Base-by-base conservation (phyloP, 2,888 invertebrate genomes). In the Drosophila pullipes region DNA sequence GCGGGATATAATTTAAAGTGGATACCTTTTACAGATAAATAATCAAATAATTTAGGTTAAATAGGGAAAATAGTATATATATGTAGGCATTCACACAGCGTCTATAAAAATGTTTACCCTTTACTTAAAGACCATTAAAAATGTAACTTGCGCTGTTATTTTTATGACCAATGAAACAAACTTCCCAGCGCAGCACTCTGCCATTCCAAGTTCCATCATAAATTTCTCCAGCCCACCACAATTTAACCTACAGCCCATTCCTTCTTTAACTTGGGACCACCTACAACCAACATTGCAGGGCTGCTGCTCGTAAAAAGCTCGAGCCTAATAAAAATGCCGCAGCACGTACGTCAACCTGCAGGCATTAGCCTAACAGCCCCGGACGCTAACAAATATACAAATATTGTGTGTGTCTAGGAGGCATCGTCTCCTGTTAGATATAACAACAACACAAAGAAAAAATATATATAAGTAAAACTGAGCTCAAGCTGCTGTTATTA, bases 251-350 rank as follows among this genome's bases (percentile, higher is more conserved):
- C 16, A 9, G 57, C 13, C 37, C 54, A 41, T n/a, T 31, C 47
- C 67, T 50, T 65, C 5, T 28, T 16, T 60, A 33, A 44, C 59
- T 61, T 55, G 77, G 39, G 63, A 61, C 65, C 69, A 58, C 61
- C 69, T 54, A 58, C 62, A 67, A 78, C 84, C 64, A 67, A 75
- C 87, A 78, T 74, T 89, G 86, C 76, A 83, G 74, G 76, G 79
- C 82, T 76, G 70, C 59, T 73, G 69, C 80, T 90, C 91, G 79
- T 90, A 89, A 88, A 90, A 86, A 75, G 72, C 47, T 63, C 74
- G 81, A 81, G 86, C 86, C 89, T 89, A 91, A 89, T 89, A 89
- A 89, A 89, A 90, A 90, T 89, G 89, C 89, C 89, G 54, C 89
- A 83, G 90, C 91, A 89, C 91, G 89, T 90, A 86, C 89, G 55